Percentiles rank a stretch among this genome's conserved stretches.
Conservation (phyloP, 2,797 vertebrate species). For the Ceyx erithaca region DNA sequence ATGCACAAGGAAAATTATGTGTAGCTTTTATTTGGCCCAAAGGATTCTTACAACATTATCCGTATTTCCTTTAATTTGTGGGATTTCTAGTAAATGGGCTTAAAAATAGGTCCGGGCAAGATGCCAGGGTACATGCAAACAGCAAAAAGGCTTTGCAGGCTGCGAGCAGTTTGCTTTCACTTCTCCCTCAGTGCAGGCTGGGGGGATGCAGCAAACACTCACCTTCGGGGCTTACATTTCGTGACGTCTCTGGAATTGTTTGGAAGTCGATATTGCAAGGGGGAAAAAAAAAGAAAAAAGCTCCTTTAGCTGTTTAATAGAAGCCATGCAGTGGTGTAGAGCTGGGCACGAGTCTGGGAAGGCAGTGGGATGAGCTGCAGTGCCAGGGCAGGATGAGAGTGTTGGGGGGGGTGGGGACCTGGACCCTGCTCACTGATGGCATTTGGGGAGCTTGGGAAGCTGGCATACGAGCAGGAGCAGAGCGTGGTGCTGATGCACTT, state of each 20-base stretch:
- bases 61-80: slow-evolving; percentile 83
- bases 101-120: slow-evolving; percentile 83
- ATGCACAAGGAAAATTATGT: slow-evolving; percentile 57
- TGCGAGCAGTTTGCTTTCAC: slow-evolving; percentile 32
- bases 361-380: neutral
- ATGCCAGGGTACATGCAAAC: slow-evolving; percentile 73
- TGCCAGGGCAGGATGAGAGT: neutral
- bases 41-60: slow-evolving; percentile 81
- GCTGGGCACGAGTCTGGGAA: neutral
- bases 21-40: slow-evolving; percentile 76
- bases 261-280: neutral
- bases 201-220: neutral
- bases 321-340: fast-evolving
- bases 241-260: neutral
- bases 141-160: slow-evolving; percentile 53
- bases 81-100: slow-evolving; percentile 86
- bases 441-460: neutral
- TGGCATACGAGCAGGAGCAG: fast-evolving
- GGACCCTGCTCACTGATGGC: fast-evolving
- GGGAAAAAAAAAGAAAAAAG: neutral
- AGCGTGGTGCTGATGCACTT: neutral
- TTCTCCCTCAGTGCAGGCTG: neutral
- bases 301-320: neutral
- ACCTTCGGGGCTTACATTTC: neutral
- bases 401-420: fast-evolving